These are phyloP conservation scores for Plectropomus leopardus DNA, from an alignment of 2,113 vertebrate genomes.

Conservation along the genomic window DNA sequence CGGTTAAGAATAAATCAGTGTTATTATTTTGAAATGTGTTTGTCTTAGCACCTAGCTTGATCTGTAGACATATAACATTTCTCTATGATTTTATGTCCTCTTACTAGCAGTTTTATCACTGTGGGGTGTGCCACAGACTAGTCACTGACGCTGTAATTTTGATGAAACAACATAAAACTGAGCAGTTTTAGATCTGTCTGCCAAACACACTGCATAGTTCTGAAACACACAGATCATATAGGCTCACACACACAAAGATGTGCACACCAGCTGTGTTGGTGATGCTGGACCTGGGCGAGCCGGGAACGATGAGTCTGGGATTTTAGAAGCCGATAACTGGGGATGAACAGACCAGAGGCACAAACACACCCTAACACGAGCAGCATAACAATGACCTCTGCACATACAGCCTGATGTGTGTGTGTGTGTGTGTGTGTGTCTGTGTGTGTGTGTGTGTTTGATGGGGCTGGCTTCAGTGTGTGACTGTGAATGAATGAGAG, in stretches of 20 bases:
- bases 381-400: slow-evolving; percentile 51
- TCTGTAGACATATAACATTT: neutral
- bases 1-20: neutral
- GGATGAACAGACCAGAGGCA: slow-evolving; percentile 14
- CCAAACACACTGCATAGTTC: neutral
- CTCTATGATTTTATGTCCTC: neutral
- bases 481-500: slow-evolving; percentile 28
- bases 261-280: slow-evolving; percentile 8
- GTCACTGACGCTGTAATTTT: slow-evolving; percentile 5
- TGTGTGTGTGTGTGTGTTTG: slow-evolving; percentile 5
- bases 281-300: neutral
- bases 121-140: neutral
- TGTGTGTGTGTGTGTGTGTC: too few relatives aligned
- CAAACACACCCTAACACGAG: slow-evolving; percentile 32
- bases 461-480: slow-evolving; percentile 2
- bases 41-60: neutral
- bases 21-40: neutral
- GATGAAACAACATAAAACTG: slow-evolving; percentile 11
- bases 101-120: slow-evolving; percentile 8
- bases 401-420: slow-evolving; percentile 5
- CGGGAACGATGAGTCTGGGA: slow-evolving; percentile 26
- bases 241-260: slow-evolving; percentile 1
- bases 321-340: slow-evolving; percentile 37
- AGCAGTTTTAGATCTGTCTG: slow-evolving; percentile 5
- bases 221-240: slow-evolving; percentile 2